A percentile compares a stretch with the other conserved stretches of the same genome.
Evolutionary conservation across 2,797 vertebrate species (phyloP).

Genomic region (Pipistrellus pygmaeus): DNA sequence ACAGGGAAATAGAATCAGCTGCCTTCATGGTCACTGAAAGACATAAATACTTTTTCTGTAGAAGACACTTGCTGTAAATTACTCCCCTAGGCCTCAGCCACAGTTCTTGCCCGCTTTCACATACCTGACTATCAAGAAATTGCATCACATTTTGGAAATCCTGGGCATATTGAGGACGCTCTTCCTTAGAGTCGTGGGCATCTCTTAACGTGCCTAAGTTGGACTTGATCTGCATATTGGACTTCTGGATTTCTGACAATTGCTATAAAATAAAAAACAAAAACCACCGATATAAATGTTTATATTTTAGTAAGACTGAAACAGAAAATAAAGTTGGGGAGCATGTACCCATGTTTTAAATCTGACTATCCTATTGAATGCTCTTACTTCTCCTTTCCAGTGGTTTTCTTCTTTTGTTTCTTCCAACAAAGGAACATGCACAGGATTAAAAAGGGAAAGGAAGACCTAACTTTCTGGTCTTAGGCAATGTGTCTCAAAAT

Average conservation of each 20-base stretch:
- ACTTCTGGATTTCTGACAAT: constrained; percentile 87
- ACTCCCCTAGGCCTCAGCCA: background rate
- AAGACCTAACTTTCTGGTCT: background rate
- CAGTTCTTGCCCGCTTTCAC: background rate
- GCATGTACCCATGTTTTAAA: accelerated
- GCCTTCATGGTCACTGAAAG: background rate
- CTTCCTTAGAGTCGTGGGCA: constrained; percentile 87
- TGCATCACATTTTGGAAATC: constrained; percentile 90
- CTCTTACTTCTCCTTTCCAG: background rate
- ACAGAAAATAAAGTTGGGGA: background rate
- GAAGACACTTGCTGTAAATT: background rate
- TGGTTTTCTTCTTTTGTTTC: background rate
- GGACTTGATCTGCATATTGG: constrained; percentile 85
- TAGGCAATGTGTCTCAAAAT: background rate
- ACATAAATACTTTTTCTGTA: background rate
- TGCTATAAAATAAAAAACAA: constrained; percentile 81
- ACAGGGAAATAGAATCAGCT: background rate
- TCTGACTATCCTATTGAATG: background rate
- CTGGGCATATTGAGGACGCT: constrained; percentile 83
- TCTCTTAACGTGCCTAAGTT: constrained; percentile 89
- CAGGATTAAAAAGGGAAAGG: background rate
- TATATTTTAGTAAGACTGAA: background rate
- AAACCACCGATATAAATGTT: background rate
- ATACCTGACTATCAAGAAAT: constrained; percentile 93
- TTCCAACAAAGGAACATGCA: background rate